These are phyloP conservation scores for Drosophila tristis DNA, from an alignment of 1,140 invertebrate genomes.

Conservation along the genomic window DNA sequence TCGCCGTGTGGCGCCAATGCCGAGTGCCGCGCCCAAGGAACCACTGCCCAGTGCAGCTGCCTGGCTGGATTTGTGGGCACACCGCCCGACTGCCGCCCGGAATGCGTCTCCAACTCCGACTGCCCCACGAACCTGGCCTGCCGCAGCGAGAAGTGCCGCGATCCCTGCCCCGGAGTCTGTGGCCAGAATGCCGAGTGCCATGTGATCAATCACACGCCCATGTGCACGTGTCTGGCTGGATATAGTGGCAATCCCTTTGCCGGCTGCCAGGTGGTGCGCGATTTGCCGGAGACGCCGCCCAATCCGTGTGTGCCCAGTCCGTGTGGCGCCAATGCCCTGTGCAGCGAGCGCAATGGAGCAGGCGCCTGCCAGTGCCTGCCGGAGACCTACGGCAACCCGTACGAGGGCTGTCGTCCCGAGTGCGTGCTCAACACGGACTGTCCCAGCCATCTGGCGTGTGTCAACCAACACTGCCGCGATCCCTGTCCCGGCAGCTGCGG, in stretches of 20 bases:
- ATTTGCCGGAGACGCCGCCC: slow-evolving; percentile 69
- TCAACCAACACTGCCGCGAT: slow-evolving; percentile 90
- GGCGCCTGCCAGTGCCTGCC: slow-evolving; percentile 90
- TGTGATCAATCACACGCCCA: slow-evolving; percentile 88
- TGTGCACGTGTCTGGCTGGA: slow-evolving; percentile 88
- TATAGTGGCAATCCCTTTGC: slow-evolving; percentile 89
- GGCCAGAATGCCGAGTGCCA: slow-evolving; percentile 88
- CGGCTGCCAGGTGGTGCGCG: slow-evolving; percentile 85
- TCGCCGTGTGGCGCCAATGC: slow-evolving; percentile 91
- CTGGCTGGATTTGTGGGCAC: slow-evolving; percentile 87
- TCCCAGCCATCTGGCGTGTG: slow-evolving; percentile 88
- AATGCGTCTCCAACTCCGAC: slow-evolving; percentile 86
- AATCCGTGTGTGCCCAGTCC: slow-evolving; percentile 86
- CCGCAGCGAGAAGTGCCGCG: slow-evolving; percentile 86
- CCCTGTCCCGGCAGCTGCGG: slow-evolving; percentile 92
- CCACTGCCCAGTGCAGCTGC: slow-evolving; percentile 89
- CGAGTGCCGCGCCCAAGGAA: slow-evolving; percentile 87
- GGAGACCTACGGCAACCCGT: slow-evolving; percentile 90
- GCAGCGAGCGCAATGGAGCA: slow-evolving; percentile 87
- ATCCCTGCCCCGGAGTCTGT: slow-evolving; percentile 87
- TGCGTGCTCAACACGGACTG: slow-evolving; percentile 91
- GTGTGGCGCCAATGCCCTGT: slow-evolving; percentile 87
- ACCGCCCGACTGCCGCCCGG: slow-evolving; percentile 87
- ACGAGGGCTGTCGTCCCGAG: slow-evolving; percentile 90
- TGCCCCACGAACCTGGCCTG: slow-evolving; percentile 86